Percentiles rank a stretch among this genome's conserved stretches.
Conservation (phyloP, 2,888 invertebrate species). For the Blastobasis lacticolella region DNA sequence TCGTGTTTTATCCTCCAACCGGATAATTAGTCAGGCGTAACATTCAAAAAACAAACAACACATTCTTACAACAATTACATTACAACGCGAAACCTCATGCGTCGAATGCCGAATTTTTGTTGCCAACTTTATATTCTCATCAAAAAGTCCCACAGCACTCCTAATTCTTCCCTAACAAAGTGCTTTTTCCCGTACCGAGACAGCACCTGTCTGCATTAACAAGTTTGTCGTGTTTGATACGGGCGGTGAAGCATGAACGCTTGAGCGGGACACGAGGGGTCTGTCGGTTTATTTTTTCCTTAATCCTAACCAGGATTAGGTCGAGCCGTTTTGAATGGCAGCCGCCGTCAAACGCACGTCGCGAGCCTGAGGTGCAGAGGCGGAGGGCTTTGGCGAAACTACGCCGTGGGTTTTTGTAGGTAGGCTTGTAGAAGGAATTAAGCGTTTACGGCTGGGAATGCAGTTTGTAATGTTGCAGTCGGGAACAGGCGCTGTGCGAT, state of each 20-base stretch:
- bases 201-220: conserved; percentile 6
- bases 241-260: conserved; percentile 64
- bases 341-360: conserved; percentile 65
- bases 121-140: conserved; percentile 3
- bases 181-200: conserved; percentile 13
- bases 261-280: conserved; percentile 63
- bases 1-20: conserved; percentile 5
- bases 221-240: conserved; percentile 22
- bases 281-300: conserved; percentile 64
- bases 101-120: conserved; percentile 52
- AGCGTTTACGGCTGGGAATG: no score
- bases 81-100: conserved; percentile 66
- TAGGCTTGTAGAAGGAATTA: neutral
- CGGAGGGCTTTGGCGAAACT: conserved; percentile 4
- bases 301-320: conserved; percentile 71
- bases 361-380: conserved; percentile 12
- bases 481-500: no score
- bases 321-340: conserved; percentile 71
- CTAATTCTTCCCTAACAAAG: conserved; percentile 12
- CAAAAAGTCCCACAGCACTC: neutral
- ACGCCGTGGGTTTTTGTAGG: neutral
- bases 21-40: conserved; percentile 31
- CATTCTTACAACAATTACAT: conserved; percentile 63
- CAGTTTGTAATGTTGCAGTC: no score
- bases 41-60: conserved; percentile 56